These are phyloP conservation scores for Dendrolimus houi DNA, from an alignment of 2,888 invertebrate genomes.

Conservation along the genomic window DNA sequence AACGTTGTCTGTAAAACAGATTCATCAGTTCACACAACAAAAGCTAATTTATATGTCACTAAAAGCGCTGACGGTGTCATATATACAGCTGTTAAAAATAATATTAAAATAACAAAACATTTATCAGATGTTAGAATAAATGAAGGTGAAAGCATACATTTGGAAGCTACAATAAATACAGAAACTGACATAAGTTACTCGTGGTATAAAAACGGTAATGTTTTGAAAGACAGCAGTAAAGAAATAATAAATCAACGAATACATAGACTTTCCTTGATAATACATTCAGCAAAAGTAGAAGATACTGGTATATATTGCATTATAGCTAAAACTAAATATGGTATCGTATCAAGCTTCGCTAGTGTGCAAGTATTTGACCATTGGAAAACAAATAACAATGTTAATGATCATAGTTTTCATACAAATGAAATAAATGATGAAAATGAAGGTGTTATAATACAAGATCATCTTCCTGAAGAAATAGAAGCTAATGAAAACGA, in stretches of 20 bases:
- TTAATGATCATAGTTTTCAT: not conserved
- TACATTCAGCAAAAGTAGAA: constrained; percentile 14
- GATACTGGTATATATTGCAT: constrained; percentile 29
- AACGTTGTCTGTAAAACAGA: constrained; percentile 14
- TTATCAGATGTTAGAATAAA: constrained; percentile 15
- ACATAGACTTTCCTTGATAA: constrained; percentile 9
- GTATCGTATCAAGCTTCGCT: constrained; percentile 21
- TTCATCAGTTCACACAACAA: constrained; percentile 11
- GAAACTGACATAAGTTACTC: constrained; percentile 5
- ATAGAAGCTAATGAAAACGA: constrained; percentile 19
- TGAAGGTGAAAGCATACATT: constrained; percentile 15
- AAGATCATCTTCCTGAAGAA: constrained; percentile 20
- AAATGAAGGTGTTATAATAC: constrained; percentile 13
- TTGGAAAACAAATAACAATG: constrained; percentile 2
- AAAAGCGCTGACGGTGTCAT: constrained; percentile 4
- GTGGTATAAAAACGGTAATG: constrained; percentile 26
- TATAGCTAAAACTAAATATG: constrained; percentile 17
- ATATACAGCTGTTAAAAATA: constrained; percentile 4
- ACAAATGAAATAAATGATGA: not conserved
- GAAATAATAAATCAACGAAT: constrained; percentile 14
- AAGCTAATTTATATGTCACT: constrained; percentile 20
- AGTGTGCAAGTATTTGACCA: constrained; percentile 17
- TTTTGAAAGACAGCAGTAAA: constrained; percentile 12
- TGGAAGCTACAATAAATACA: constrained; percentile 15
- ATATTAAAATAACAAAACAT: constrained; percentile 11